Evolutionary conservation across 2,113 vertebrate species (phyloP), one percentile per base, ranked within the genome.

Genomic region (Orientallactaga bullata): DNA sequence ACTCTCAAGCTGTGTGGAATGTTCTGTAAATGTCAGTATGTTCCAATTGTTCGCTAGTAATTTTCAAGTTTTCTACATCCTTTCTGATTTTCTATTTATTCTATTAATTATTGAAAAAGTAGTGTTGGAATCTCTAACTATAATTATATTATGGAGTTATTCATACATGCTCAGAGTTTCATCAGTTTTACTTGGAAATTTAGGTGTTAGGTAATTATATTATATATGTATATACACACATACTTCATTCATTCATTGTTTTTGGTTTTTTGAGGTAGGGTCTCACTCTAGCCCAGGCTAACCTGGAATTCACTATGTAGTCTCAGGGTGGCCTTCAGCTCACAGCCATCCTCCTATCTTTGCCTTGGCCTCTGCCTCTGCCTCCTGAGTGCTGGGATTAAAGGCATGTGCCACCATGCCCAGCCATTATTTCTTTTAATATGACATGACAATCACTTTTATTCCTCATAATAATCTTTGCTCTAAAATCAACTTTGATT

Each of bases 371-470:
- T n/a, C n/a, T 47, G 42, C 42, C 8, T 47, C 42, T 47, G 42
- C 42, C 8, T 47, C 42, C 42, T 8, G 8, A 47, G 42, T 47
- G 42, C 42, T 47, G 42, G 5, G 5, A 47, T 47, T 47, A 47
- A 47, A 47, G 8, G 5, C 8, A 47, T 47, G 8, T 47, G 42
- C 42, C 42, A 47, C 42, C 42, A 47, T 47, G 42, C 42, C 42
- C 42, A 47, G 8, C 42, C 42, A 47, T 81, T 60, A 9, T 65
- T 89, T 35, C 42, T 66, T 72, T 85, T 85, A 58, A 28, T 79
- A 58, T 72, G 37, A 63, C 77, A 37, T 71, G 63, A 39, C 91
- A n/a, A 76, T 21, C 69, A 72, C 76, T 91, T 86, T 91, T 55
- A 82, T 87, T 60, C 51, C 63, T 51, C 26, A 26, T 69, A 47